A percentile compares a stretch with the other conserved stretches of the same genome.
Conservation (phyloP, 2,888 invertebrate species). For the Coenonympha glycerion region DNA sequence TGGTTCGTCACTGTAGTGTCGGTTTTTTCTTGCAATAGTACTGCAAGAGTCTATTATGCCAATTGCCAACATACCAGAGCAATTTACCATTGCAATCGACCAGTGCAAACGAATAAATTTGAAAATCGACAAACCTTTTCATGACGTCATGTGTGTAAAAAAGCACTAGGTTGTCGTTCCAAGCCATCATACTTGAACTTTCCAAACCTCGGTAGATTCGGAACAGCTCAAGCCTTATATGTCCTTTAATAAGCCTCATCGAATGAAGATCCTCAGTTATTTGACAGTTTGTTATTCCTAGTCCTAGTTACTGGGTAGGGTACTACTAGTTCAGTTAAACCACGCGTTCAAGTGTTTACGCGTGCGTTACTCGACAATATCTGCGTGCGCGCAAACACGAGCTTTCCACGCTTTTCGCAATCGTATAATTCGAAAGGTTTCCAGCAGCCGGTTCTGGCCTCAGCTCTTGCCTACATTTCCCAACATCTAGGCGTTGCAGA, state of each 20-base stretch:
- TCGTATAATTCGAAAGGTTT: conserved; percentile 61
- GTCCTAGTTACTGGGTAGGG: not conserved
- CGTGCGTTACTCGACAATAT: conserved; percentile 33
- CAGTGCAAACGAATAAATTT: too few species aligned
- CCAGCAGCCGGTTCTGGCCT: conserved; percentile 64
- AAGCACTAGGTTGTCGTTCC: too few species aligned
- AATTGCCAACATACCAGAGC: too few species aligned
- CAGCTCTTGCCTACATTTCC: conserved; percentile 59
- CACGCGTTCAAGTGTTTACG: conserved; percentile 29
- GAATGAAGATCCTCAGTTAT: not conserved
- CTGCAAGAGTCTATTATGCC: too few species aligned
- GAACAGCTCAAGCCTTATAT: too few species aligned
- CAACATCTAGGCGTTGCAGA: conserved; percentile 67
- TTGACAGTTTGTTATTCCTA: not conserved
- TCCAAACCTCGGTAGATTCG: too few species aligned
- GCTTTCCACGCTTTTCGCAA: conserved; percentile 70
- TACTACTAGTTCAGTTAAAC: not conserved
- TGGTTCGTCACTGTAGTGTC: too few species aligned
- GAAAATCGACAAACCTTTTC: too few species aligned
- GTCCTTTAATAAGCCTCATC: not conserved
- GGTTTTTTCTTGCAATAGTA: too few species aligned
- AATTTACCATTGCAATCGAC: too few species aligned
- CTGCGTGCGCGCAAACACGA: conserved; percentile 34
- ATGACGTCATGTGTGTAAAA: too few species aligned
- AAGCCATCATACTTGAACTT: too few species aligned